Percentiles rank a stretch among this genome's conserved stretches.
phyloP scores from a whole-genome alignment of 1,140 invertebrate species.

The Meteorus sp. region DNA sequence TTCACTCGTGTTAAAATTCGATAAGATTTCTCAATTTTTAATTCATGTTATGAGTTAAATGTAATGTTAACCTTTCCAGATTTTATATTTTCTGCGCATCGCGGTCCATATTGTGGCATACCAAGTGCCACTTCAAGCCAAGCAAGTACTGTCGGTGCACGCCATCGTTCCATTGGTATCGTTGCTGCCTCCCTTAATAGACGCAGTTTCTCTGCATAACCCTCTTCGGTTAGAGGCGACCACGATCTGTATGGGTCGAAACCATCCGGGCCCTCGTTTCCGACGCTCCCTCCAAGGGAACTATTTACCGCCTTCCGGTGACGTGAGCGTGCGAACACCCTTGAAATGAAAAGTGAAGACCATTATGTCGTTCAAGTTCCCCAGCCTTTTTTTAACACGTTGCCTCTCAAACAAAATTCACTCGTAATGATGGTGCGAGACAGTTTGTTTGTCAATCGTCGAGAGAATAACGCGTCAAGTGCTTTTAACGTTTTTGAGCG shows the following conservation, averaged over 20 bases:
- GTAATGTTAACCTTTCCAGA: constrained; percentile 81
- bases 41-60: neutral
- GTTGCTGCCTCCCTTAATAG: constrained; percentile 82
- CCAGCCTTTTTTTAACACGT: neutral
- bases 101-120: constrained; percentile 89
- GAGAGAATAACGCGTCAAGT: neutral
- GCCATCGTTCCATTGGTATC: constrained; percentile 88
- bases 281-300: constrained; percentile 49
- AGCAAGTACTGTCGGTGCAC: constrained; percentile 87
- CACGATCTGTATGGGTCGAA: constrained; percentile 62
- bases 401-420: neutral
- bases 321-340: constrained; percentile 82
- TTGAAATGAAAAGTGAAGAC: constrained; percentile 26
- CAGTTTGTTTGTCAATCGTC: constrained; percentile 8
- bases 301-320: constrained; percentile 70
- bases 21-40: neutral
- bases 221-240: constrained; percentile 82
- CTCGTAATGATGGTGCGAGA: constrained; percentile 1
- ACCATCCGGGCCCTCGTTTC: constrained; percentile 58
- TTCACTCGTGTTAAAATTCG: neutral
- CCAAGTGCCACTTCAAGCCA: constrained; percentile 92
- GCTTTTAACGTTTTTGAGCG: constrained; percentile 10
- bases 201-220: constrained; percentile 79
- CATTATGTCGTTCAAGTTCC: neutral
- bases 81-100: constrained; percentile 90